phyloP scores from a whole-genome alignment of 2,888 invertebrate genomes.

The Malachius bipustulatus region DNA sequence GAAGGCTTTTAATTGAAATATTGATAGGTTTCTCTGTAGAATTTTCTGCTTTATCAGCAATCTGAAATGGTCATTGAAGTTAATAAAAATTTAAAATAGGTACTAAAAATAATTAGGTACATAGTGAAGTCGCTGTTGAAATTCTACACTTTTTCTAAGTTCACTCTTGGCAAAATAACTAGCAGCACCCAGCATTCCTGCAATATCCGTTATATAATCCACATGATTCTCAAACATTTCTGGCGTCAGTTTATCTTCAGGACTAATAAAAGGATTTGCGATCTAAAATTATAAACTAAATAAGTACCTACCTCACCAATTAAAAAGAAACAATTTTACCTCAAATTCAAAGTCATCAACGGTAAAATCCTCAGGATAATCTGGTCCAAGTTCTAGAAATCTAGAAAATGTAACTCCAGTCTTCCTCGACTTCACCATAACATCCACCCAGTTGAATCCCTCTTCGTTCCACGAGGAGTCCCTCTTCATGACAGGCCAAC shows the following conservation, averaged over 20 bases:
- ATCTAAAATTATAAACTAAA: conserved; percentile 18
- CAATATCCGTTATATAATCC: conserved; percentile 23
- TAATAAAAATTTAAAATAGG: neutral
- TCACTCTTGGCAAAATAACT: conserved; percentile 17
- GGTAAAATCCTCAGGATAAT: neutral
- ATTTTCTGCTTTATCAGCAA: conserved; percentile 12
- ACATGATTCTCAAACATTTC: conserved; percentile 18
- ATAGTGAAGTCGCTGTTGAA: conserved; percentile 20
- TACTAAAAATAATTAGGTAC: conserved; percentile 13
- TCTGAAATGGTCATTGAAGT: conserved; percentile 10
- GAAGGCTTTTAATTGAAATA: conserved; percentile 19
- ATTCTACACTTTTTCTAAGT: conserved; percentile 21
- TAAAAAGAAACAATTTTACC: conserved; percentile 7
- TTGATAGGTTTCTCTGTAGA: conserved; percentile 13
- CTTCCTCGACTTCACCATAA: conserved; percentile 22
- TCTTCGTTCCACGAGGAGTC: conserved; percentile 20
- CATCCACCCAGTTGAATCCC: conserved; percentile 24
- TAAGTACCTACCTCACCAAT: conserved; percentile 4
- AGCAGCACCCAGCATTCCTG: conserved; percentile 20
- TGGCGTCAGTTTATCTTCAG: conserved; percentile 11
- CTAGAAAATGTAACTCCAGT: conserved; percentile 19
- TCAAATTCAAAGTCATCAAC: conserved; percentile 9
- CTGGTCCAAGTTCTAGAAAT: conserved; percentile 1
- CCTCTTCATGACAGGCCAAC: conserved; percentile 27
- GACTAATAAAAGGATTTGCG: conserved; percentile 14